Base-by-base conservation (phyloP, 2,113 vertebrate species). In the Psophia crepitans region DNA sequence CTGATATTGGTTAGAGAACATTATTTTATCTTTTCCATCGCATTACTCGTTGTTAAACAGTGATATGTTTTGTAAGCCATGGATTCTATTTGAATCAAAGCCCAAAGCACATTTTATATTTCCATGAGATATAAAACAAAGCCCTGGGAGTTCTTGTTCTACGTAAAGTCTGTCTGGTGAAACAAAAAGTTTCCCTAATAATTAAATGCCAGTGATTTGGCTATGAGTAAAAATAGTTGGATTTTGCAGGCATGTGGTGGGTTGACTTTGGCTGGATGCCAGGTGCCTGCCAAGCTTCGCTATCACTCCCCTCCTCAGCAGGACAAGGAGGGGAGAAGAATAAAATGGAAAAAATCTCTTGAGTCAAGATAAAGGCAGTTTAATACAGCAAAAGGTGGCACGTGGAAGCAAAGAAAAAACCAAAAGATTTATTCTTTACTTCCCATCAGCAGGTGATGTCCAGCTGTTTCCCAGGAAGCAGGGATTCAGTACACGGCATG, bases 21-120 rank as follows among this genome's bases (percentile, higher is more conserved):
- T 73, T 48, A 66, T 89, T 96, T 93, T 90, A 79, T 93, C 54
- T 95, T 96, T 78, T 90, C 51, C 35, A 77, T 94, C 63, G 13
- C 10, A 32, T 85, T 83, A 53, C 26, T 89, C 8, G 3, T 71
- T 80, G 43, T 73, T 93, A 54, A 94, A 76, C 33, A 68, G 66
- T 49, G 51, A 82, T 76, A 49, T 33, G n/a, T 57, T 91, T 91
- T 68, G 48, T 89, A 91, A 95, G 33, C 21, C 23, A 18, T 51
- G 27, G 89, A 84, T 39, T 69, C 17, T 48, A 66, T 95, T 81
- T 87, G 61, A 93, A 90, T 87, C 30, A 20, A 89, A 85, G 5
- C 17, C 2, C 32, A 85, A 76, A 60, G 11, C 26, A 74, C 1
- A 23, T 88, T 90, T 80, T 81, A 8, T 54, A 73, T 90, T 92